These are phyloP conservation scores for Argyresthia albistria DNA, from an alignment of 2,888 invertebrate species.

Conservation along the genomic window DNA sequence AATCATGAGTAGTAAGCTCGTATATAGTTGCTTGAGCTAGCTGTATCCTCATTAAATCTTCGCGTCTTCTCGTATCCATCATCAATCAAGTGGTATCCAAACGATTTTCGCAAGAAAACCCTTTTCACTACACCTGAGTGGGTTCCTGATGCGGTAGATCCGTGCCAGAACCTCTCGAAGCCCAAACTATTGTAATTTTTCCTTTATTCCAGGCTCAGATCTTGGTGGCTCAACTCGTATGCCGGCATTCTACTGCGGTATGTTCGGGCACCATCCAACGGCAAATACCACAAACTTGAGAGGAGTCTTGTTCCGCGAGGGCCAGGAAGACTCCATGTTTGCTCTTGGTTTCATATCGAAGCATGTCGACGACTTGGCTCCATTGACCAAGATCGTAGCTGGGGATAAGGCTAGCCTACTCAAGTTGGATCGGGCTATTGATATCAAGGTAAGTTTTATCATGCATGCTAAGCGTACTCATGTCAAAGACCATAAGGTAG, in stretches of 20 bases:
- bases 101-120: too few relatives aligned
- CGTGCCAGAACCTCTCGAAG: too few relatives aligned
- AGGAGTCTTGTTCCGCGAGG: conserved; percentile 77
- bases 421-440: conserved; percentile 75
- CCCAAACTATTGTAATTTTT: neutral
- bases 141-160: too few relatives aligned
- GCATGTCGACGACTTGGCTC: conserved; percentile 84
- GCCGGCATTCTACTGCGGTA: conserved; percentile 91
- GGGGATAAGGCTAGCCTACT: conserved; percentile 70
- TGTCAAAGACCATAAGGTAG: too few relatives aligned
- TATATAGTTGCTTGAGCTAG: too few relatives aligned
- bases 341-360: conserved; percentile 89
- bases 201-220: conserved; percentile 76
- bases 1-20: too few relatives aligned
- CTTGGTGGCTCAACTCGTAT: conserved; percentile 96
- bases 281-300: conserved; percentile 63
- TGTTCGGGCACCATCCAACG: conserved; percentile 89
- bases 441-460: conserved; percentile 60
- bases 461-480: neutral
- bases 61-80: too few relatives aligned
- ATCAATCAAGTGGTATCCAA: too few relatives aligned
- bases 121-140: too few relatives aligned
- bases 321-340: conserved; percentile 82
- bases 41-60: too few relatives aligned
- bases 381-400: conserved; percentile 79